Percentiles rank a stretch among this genome's conserved stretches.
Conservation (phyloP, 2,113 vertebrate species). For the Coturnix japonica region DNA sequence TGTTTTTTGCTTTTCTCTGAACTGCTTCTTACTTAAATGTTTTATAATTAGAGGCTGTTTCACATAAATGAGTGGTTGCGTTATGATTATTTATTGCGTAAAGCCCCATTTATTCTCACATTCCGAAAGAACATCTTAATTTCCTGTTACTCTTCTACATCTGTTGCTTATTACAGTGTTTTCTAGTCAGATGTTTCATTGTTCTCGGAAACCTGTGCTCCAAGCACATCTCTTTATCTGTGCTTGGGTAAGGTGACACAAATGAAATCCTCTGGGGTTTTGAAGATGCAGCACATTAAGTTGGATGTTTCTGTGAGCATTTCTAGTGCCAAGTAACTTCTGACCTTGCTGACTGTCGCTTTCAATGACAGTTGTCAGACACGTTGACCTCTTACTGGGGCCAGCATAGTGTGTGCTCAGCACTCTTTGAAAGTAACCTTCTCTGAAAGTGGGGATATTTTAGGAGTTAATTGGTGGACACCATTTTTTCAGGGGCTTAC, state of each 20-base stretch:
- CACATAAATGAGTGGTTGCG: background rate
- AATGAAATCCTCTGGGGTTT: background rate
- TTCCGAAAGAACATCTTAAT: conserved; percentile 7
- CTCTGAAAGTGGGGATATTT: background rate
- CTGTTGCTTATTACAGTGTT: conserved; percentile 1
- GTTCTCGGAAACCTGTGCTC: background rate
- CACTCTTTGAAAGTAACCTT: background rate
- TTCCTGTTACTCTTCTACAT: background rate
- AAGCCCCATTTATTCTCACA: background rate
- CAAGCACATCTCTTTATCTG: background rate
- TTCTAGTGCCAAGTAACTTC: background rate
- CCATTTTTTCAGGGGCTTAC: background rate
- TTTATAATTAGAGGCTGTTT: conserved; percentile 14
- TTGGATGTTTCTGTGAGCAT: background rate
- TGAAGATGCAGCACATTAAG: accelerated
- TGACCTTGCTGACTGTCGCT: background rate
- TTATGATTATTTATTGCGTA: conserved; percentile 5
- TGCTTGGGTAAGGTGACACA: background rate
- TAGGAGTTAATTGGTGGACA: background rate
- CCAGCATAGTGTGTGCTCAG: background rate
- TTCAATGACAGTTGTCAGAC: background rate
- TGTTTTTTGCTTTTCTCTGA: conserved; percentile 1
- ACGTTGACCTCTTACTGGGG: background rate
- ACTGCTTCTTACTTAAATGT: background rate
- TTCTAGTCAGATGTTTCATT: background rate